A percentile compares a stretch with the other conserved stretches of the same genome.
phyloP scores from a whole-genome alignment of 2,113 vertebrate species.

The Vulpes lagopus region DNA sequence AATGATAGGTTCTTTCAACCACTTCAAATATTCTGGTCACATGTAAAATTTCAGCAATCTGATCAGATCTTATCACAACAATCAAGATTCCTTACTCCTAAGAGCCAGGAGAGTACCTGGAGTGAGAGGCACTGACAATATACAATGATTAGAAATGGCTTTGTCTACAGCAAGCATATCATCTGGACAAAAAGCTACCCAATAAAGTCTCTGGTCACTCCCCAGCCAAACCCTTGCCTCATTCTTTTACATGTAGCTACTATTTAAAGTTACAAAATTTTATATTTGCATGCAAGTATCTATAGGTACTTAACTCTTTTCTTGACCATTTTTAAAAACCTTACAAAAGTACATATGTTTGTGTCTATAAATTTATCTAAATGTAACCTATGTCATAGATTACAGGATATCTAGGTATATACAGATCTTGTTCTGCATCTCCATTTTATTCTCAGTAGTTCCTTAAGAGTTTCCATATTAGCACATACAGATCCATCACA shows the following conservation, averaged over 20 bases:
- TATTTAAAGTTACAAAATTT: slow-evolving; percentile 43
- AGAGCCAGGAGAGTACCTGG: background rate
- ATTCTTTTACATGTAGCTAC: background rate
- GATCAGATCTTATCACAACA: background rate
- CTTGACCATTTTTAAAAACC: background rate
- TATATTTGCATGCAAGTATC: background rate
- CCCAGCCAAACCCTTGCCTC: background rate
- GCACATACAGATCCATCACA: background rate
- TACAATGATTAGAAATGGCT: slow-evolving; percentile 63
- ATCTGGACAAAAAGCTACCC: background rate
- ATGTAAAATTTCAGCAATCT: slow-evolving; percentile 61
- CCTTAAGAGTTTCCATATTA: background rate
- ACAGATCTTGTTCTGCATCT: background rate
- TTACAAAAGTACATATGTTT: background rate
- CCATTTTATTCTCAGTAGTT: slow-evolving; percentile 45
- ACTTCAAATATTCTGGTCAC: background rate
- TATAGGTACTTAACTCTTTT: background rate
- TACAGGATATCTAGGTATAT: background rate
- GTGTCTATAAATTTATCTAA: background rate
- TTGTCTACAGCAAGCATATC: background rate
- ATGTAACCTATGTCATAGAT: background rate
- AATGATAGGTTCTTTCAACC: slow-evolving; percentile 21
- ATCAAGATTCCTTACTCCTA: background rate
- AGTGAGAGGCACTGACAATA: background rate
- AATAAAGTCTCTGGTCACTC: background rate